These are phyloP conservation scores for Pungitius pungitius DNA, from an alignment of 2,113 vertebrate genomes.

Conservation along the genomic window DNA sequence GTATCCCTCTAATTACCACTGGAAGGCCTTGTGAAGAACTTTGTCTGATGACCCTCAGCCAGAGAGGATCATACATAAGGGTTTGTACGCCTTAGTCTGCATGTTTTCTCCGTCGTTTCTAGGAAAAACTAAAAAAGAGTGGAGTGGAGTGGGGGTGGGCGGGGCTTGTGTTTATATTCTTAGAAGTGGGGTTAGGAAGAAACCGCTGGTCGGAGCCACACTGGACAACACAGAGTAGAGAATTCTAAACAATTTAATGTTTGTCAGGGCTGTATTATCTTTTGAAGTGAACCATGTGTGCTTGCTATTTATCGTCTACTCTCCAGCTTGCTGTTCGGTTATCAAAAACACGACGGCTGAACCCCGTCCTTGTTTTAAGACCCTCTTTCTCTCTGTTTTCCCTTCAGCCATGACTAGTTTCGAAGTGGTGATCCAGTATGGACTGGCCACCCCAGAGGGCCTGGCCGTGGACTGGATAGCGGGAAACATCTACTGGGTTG, in stretches of 20 bases:
- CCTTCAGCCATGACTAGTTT: constrained; percentile 91
- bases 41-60: constrained; percentile 48
- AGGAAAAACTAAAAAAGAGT: constrained; percentile 48
- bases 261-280: constrained; percentile 2
- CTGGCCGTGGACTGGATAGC: constrained; percentile 98
- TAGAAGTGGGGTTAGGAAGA: constrained; percentile 18
- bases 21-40: constrained; percentile 67
- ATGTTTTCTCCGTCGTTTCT: constrained; percentile 49
- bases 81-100: constrained; percentile 31
- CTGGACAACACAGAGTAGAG: constrained; percentile 14
- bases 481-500: constrained; percentile 99
- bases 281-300: constrained; percentile 18
- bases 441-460: constrained; percentile 93
- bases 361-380: background rate
- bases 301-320: constrained; percentile 5
- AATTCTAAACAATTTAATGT: constrained; percentile 38
- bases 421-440: constrained; percentile 96
- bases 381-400: background rate
- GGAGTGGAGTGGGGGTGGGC: constrained; percentile 9
- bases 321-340: no score
- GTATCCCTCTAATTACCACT: constrained; percentile 64
- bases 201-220: constrained; percentile 10
- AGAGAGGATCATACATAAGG: constrained; percentile 53
- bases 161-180: constrained; percentile 40
- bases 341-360: no score